A percentile compares a stretch with the other conserved stretches of the same genome.
Evolutionary conservation across 1,140 invertebrate species (phyloP).

Genomic region (Batillaria attramentaria): DNA sequence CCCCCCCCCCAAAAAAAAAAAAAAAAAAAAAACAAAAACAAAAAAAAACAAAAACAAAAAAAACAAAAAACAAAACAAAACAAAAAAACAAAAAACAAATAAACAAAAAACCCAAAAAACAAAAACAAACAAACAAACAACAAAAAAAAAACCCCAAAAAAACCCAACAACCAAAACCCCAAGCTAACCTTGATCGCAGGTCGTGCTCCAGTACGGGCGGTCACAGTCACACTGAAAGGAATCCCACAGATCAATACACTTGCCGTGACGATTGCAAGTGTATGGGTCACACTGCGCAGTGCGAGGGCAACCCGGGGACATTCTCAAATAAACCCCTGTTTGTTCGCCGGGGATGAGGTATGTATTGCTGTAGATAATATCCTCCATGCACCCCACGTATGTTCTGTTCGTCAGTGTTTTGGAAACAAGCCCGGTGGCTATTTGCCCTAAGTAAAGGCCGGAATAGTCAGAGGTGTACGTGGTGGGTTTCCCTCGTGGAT

Average conservation of each 20-base stretch:
- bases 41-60: no score
- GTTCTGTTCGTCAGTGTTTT: background rate
- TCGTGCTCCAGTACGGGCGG: conserved; percentile 87
- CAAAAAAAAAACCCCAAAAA: no score
- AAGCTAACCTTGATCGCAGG: conserved; percentile 86
- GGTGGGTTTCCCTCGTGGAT: conserved; percentile 33
- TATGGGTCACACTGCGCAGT: conserved; percentile 87
- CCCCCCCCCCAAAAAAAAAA: no score
- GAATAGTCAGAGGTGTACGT: conserved; percentile 22
- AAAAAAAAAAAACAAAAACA: no score
- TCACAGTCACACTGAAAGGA: conserved; percentile 89
- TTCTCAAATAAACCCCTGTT: conserved; percentile 11
- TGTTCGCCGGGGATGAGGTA: conserved; percentile 75
- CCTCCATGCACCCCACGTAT: conserved; percentile 93
- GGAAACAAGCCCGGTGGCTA: background rate
- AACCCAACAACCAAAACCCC: no score
- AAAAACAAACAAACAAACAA: no score
- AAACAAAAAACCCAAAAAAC: no score
- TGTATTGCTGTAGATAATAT: conserved; percentile 88
- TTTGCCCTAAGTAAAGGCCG: conserved; percentile 7
- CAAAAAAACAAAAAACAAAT: no score
- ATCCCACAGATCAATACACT: conserved; percentile 91
- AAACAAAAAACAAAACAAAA: no score
- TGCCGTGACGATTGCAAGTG: conserved; percentile 88
- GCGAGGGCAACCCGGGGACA: conserved; percentile 79